These are phyloP conservation scores for Drosophila stalkeri DNA, from an alignment of 2,888 invertebrate genomes.

Conservation along the genomic window DNA sequence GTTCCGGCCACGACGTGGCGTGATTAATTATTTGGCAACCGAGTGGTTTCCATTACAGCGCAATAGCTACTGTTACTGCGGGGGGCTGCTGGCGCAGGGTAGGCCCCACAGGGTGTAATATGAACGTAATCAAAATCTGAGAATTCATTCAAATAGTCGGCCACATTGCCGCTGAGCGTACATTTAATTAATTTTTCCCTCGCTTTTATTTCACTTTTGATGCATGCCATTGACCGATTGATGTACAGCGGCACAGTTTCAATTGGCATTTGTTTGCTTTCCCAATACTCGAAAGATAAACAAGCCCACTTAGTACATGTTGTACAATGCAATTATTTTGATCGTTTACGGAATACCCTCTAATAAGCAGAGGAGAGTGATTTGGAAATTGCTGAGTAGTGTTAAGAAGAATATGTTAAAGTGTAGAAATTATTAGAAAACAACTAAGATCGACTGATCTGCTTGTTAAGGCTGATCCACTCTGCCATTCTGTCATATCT, in stretches of 20 bases:
- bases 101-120: conserved; percentile 1
- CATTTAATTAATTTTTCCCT: conserved; percentile 68
- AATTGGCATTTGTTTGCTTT: conserved; percentile 35
- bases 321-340: conserved; percentile 47
- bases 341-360: neutral
- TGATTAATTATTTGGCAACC: conserved; percentile 76
- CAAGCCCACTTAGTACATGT: conserved; percentile 45
- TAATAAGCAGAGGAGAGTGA: too few relatives aligned
- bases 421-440: neutral
- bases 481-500: too few relatives aligned
- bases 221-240: conserved; percentile 35
- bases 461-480: too few relatives aligned
- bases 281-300: conserved; percentile 40
- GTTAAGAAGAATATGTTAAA: too few relatives aligned
- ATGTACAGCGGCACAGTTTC: conserved; percentile 35
- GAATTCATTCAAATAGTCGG: conserved; percentile 36
- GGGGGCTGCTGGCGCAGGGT: neutral
- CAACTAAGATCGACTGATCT: too few relatives aligned
- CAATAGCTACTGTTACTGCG: conserved; percentile 4
- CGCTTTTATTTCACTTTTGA: conserved; percentile 47
- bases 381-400: neutral
- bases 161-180: conserved; percentile 11
- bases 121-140: conserved; percentile 21
- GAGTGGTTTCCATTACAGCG: conserved; percentile 57
- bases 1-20: conserved; percentile 57